These are phyloP conservation scores for Cliona cf. orientalis DNA, from an alignment of 37 sponge, comb jelly and placozoan genomes.

Conservation along the genomic window DNA sequence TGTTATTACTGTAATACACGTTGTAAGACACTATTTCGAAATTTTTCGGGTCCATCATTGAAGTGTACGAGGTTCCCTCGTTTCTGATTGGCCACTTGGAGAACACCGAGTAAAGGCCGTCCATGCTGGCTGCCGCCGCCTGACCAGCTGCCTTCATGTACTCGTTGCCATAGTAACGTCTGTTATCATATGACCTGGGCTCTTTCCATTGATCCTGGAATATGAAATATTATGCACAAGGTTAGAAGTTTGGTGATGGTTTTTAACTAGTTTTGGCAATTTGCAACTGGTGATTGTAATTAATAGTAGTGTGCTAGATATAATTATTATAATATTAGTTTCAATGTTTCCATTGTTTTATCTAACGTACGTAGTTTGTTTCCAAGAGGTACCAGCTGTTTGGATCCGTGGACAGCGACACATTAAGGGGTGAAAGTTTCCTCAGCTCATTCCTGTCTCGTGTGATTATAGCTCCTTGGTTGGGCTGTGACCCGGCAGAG, in stretches of 20 bases:
- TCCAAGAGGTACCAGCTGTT: conserved; percentile 72
- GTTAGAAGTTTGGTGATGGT: background rate
- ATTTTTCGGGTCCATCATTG: conserved; percentile 42
- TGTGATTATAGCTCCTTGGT: conserved; percentile 62
- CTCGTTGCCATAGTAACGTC: conserved; percentile 66
- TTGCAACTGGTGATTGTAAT: background rate
- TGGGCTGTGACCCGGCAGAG: conserved; percentile 47
- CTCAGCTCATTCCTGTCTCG: conserved; percentile 44
- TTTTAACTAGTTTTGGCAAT: background rate
- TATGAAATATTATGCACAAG: background rate
- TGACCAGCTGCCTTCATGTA: conserved; percentile 57
- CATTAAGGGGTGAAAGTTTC: conserved; percentile 29
- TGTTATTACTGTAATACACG: no score
- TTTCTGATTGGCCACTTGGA: conserved; percentile 56
- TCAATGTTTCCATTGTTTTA: background rate
- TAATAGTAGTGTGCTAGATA: background rate
- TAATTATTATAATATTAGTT: background rate
- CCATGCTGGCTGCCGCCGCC: conserved; percentile 29
- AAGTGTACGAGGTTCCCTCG: conserved; percentile 55
- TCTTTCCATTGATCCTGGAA: conserved; percentile 67
- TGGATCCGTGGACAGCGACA: background rate
- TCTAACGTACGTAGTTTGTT: conserved; percentile 71
- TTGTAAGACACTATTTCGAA: conserved; percentile 30
- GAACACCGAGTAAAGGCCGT: conserved; percentile 43
- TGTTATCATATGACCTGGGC: conserved; percentile 38